These are phyloP conservation scores for Drosophila fuyamai DNA, from an alignment of 1,140 invertebrate genomes.

Conservation along the genomic window DNA sequence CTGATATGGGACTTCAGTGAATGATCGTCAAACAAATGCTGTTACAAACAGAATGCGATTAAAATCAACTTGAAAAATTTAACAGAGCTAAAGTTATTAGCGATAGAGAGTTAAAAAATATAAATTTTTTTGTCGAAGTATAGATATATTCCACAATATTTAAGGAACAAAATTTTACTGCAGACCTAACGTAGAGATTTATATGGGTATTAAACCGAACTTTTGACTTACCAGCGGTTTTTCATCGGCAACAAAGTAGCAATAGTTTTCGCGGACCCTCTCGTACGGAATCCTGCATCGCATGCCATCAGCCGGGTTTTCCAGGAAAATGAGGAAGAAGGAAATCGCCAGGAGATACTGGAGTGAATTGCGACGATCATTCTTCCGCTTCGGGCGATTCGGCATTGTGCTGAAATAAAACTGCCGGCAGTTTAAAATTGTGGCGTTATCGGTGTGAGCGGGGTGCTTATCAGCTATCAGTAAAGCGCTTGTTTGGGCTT, in stretches of 20 bases:
- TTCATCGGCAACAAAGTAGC: slow-evolving; percentile 55
- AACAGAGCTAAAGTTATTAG: no score
- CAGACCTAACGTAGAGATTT: neutral
- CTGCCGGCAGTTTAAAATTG: slow-evolving; percentile 11
- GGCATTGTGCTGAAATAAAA: slow-evolving; percentile 42
- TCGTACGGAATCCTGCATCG: slow-evolving; percentile 65
- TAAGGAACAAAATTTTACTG: neutral
- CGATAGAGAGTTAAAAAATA: no score
- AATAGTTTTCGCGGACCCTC: slow-evolving; percentile 63
- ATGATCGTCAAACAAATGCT: no score
- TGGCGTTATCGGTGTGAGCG: slow-evolving; percentile 25
- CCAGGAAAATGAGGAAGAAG: slow-evolving; percentile 9
- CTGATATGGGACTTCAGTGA: no score
- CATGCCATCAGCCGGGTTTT: slow-evolving; percentile 1
- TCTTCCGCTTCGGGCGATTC: slow-evolving; percentile 32
- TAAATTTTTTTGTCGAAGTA: no score
- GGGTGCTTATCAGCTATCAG: neutral
- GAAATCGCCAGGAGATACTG: slow-evolving; percentile 1
- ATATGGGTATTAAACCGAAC: neutral
- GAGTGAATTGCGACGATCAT: neutral
- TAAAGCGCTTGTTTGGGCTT: slow-evolving; percentile 23
- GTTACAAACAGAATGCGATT: no score
- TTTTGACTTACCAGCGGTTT: slow-evolving; percentile 53
- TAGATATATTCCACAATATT: no score
- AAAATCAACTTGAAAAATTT: no score